Base-by-base conservation (phyloP, 1,140 invertebrate species). In the Drosophila littoralis region DNA sequence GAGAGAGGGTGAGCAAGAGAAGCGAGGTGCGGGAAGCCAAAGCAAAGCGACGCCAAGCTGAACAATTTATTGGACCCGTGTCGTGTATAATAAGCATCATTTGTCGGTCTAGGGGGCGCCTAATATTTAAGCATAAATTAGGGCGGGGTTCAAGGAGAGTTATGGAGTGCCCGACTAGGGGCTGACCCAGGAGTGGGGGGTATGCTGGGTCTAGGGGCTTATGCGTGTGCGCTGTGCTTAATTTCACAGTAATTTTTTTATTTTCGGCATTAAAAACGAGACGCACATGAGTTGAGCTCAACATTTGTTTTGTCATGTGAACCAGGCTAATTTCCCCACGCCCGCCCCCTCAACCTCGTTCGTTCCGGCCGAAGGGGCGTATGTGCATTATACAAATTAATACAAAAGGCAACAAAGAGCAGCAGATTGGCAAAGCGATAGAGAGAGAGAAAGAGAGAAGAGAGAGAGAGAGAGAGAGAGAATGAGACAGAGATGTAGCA, bases 381-480 rank as follows among this genome's bases (percentile, higher is more conserved):
- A 45, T 75, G 59, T 59, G 67, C 60, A 81, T 81, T 80, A 84
- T 74, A 80, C 68, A 84, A 84, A 84, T 84, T 80, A 84, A 80
- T 67, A 58, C 60, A 32, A 70, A 77, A 84, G 59, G 58, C 59
- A 43, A 54, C 22, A 54, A 35, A 7, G 12, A 22, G 22, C 12
- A 22, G 28, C 1, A 32, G n/a, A 13, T 10, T 13, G 36, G 22
- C 42, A 45, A 50, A 50, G 50, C 69, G 46, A 38, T 40, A 65
- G 46, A 13, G 40, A 33, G 8, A 12, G 8, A 38, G 35, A 36
- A 40, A 17, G 8, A 12, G 40, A 10, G 43, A 50, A 13, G 8
- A n/a, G 54, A 7, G 35, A 51, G 22, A 36, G 0, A 36, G 1
- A 69, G 32, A 13, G 17, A 32, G n/a, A 42, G 33, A 9, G 22